These are phyloP conservation scores for Laothoe populi DNA, from an alignment of 2,888 invertebrate species.

Conservation along the genomic window DNA sequence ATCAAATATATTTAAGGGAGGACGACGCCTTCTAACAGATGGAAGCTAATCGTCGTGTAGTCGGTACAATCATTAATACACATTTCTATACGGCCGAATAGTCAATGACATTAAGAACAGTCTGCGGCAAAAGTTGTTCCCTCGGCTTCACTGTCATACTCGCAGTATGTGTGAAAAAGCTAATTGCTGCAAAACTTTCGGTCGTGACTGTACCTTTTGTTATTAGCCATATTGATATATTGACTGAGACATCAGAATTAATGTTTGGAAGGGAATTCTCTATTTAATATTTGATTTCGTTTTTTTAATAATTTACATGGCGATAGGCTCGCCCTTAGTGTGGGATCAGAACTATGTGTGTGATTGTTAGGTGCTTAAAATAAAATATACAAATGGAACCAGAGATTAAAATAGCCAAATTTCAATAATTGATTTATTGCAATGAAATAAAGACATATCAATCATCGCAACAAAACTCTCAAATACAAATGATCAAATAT, in stretches of 20 bases:
- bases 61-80: constrained; percentile 74
- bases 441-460: constrained; percentile 29
- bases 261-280: constrained; percentile 6
- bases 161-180: not conserved
- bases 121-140: constrained; percentile 33
- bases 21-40: constrained; percentile 67
- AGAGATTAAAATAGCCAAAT: not conserved
- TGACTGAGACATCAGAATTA: constrained; percentile 52
- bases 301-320: no score
- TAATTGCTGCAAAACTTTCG: constrained; percentile 33
- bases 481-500: constrained; percentile 12
- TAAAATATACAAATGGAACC: not conserved
- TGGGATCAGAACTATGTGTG: not conserved
- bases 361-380: not conserved
- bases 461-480: constrained; percentile 40
- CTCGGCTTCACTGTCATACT: not conserved
- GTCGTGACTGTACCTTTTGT: constrained; percentile 50
- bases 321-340: no score
- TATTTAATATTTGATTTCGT: not conserved
- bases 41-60: constrained; percentile 68
- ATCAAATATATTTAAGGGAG: constrained; percentile 30
- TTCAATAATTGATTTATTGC: constrained; percentile 11
- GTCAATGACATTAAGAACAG: constrained; percentile 56
- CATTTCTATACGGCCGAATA: constrained; percentile 72
- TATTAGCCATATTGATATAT: constrained; percentile 76